Conservation (phyloP, 2,113 vertebrate genomes). For the Corythoichthys intestinalis region DNA sequence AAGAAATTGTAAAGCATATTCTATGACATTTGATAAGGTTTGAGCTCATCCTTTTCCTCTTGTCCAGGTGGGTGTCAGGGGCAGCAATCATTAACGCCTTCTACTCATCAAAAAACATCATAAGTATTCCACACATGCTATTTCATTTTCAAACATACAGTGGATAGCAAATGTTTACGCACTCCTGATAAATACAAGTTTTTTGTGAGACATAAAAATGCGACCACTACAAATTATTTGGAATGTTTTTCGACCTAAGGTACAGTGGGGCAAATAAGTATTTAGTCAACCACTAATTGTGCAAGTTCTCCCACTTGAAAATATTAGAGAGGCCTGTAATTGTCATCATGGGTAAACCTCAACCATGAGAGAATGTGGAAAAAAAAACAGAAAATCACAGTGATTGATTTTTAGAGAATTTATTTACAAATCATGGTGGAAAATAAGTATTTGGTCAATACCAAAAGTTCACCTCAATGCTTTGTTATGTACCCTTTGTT, state of each 20-base stretch:
- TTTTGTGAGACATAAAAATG: not conserved
- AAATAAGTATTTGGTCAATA: too few relatives aligned
- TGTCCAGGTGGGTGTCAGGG: constrained; percentile 90
- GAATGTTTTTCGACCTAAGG: not conserved
- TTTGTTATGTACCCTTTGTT: too few relatives aligned
- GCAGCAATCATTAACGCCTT: constrained; percentile 95
- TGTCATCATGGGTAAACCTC: too few relatives aligned
- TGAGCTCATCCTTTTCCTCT: not conserved
- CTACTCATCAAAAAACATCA: constrained; percentile 94
- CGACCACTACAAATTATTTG: not conserved
- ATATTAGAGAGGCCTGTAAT: too few relatives aligned
- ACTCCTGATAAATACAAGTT: not conserved
- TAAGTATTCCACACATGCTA: constrained; percentile 74
- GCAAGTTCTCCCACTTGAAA: too few relatives aligned
- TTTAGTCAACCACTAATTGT: too few relatives aligned
- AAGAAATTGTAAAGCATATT: constrained; percentile 26
- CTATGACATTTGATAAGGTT: constrained; percentile 17
- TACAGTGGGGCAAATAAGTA: too few relatives aligned
- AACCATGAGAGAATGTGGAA: too few relatives aligned
- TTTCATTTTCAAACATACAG: not conserved
- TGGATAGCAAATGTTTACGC: not conserved
- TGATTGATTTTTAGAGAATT: too few relatives aligned
- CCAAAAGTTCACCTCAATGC: too few relatives aligned
- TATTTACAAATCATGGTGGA: too few relatives aligned
- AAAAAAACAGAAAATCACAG: too few relatives aligned